Percentiles rank a stretch among this genome's conserved stretches.
Conservation (phyloP, 2,888 invertebrate species). For the Baronia brevicornis region DNA sequence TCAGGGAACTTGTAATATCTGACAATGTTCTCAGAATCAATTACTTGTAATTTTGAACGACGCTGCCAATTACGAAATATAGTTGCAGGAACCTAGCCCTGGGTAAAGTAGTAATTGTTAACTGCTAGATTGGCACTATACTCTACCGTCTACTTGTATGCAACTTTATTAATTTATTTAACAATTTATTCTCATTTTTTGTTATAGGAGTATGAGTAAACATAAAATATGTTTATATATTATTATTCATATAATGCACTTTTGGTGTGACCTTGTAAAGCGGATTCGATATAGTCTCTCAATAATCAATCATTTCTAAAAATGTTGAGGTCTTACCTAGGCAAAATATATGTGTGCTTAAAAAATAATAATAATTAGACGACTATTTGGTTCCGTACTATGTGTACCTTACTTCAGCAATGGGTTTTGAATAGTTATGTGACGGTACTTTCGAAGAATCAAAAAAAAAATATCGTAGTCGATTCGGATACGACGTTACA, state of each 20-base stretch:
- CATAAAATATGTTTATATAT: neutral
- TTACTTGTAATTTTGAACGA: conserved; percentile 15
- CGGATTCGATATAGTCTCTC: conserved; percentile 5
- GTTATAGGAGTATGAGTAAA: too few relatives aligned
- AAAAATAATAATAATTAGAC: too few relatives aligned
- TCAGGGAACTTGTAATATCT: conserved; percentile 9
- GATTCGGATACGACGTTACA: too few relatives aligned
- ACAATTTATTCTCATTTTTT: conserved; percentile 8
- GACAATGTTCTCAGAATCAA: conserved; percentile 10
- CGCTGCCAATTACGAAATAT: conserved; percentile 15
- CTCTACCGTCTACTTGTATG: conserved; percentile 10
- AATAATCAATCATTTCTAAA: too few relatives aligned
- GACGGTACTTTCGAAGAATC: too few relatives aligned
- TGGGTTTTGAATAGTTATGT: too few relatives aligned
- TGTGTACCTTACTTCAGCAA: too few relatives aligned
- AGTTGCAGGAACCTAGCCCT: conserved; percentile 13
- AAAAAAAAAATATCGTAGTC: too few relatives aligned
- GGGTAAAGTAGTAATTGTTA: conserved; percentile 10
- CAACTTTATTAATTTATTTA: conserved; percentile 10
- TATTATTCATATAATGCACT: conserved; percentile 4
- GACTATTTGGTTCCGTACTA: too few relatives aligned
- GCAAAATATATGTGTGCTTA: too few relatives aligned
- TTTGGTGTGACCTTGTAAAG: conserved; percentile 7
- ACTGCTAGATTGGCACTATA: conserved; percentile 13
- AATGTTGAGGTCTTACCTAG: too few relatives aligned